These are phyloP conservation scores for Chalcosyrphus nemorum DNA, from an alignment of 2,888 invertebrate genomes.

Conservation along the genomic window DNA sequence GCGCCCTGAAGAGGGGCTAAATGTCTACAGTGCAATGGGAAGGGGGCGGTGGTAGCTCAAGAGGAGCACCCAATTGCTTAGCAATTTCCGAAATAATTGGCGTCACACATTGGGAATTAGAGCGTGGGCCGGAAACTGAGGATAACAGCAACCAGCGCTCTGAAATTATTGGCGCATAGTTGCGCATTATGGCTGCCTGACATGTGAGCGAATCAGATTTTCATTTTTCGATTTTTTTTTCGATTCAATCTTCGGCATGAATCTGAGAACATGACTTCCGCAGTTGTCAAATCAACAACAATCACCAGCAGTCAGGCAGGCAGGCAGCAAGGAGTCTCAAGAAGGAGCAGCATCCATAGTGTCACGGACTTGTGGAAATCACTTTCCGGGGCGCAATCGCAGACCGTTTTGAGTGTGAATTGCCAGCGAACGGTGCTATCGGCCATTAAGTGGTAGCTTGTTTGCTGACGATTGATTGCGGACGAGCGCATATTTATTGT, in stretches of 20 bases:
- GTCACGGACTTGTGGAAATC: constrained; percentile 39
- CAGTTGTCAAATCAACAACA: constrained; percentile 69
- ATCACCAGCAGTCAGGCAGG: constrained; percentile 8
- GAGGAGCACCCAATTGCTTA: constrained; percentile 60
- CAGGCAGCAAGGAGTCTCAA: neutral
- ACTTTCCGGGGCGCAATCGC: neutral
- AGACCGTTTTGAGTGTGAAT: constrained; percentile 18
- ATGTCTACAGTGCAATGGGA: constrained; percentile 1
- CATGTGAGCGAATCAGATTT: constrained; percentile 71
- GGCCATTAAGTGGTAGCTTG: constrained; percentile 52
- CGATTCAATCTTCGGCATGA: constrained; percentile 72
- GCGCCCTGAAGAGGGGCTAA: neutral
- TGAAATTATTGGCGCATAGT: constrained; percentile 69
- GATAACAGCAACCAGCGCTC: constrained; percentile 56
- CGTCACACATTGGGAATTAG: constrained; percentile 73
- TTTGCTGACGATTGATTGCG: constrained; percentile 62
- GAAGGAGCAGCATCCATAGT: constrained; percentile 26
- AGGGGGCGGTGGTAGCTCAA: constrained; percentile 6
- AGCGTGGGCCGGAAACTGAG: constrained; percentile 69
- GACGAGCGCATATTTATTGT: constrained; percentile 64
- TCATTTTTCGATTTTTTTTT: constrained; percentile 47
- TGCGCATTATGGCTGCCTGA: constrained; percentile 71
- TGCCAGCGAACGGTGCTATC: constrained; percentile 41
- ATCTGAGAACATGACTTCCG: constrained; percentile 73
- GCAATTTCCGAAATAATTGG: constrained; percentile 73